Percentiles rank a stretch among this genome's conserved stretches.
phyloP scores from a whole-genome alignment of 2,888 invertebrate genomes.

The Drosophila cognata region DNA sequence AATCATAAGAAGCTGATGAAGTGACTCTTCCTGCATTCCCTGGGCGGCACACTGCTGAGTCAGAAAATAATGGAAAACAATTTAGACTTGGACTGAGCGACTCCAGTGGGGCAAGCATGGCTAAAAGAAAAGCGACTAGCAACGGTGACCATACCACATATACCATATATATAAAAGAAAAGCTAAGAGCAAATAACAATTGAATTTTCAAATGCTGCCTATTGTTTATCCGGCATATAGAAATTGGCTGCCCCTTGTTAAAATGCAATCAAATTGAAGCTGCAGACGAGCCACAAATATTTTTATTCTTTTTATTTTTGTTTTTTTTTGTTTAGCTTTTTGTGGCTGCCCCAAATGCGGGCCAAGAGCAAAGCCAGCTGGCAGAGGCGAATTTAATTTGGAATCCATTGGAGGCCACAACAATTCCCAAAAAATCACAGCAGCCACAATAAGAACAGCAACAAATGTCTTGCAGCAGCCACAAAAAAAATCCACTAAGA shows the following conservation, averaged over 20 bases:
- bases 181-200: constrained; percentile 70
- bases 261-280: constrained; percentile 76
- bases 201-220: constrained; percentile 78
- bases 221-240: constrained; percentile 69
- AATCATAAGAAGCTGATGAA: constrained; percentile 68
- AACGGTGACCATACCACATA: constrained; percentile 14
- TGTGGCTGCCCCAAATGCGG: constrained; percentile 39
- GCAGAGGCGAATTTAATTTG: constrained; percentile 69
- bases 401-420: constrained; percentile 58
- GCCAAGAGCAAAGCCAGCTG: constrained; percentile 39
- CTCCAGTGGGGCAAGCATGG: constrained; percentile 22
- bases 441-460: constrained; percentile 38
- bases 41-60: constrained; percentile 52
- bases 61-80: constrained; percentile 77
- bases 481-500: constrained; percentile 26
- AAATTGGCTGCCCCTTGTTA: constrained; percentile 77
- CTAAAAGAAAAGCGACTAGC: constrained; percentile 24
- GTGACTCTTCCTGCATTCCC: constrained; percentile 51
- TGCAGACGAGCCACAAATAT: constrained; percentile 41
- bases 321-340: constrained; percentile 25
- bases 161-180: constrained; percentile 43
- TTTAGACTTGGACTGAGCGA: constrained; percentile 45
- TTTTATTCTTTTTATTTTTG: constrained; percentile 21
- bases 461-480: constrained; percentile 27
- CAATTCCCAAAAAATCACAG: constrained; percentile 52